A percentile compares a stretch with the other conserved stretches of the same genome.
Evolutionary conservation across 1,140 invertebrate genomes (phyloP).

Genomic region (Steinernema feltiae): DNA sequence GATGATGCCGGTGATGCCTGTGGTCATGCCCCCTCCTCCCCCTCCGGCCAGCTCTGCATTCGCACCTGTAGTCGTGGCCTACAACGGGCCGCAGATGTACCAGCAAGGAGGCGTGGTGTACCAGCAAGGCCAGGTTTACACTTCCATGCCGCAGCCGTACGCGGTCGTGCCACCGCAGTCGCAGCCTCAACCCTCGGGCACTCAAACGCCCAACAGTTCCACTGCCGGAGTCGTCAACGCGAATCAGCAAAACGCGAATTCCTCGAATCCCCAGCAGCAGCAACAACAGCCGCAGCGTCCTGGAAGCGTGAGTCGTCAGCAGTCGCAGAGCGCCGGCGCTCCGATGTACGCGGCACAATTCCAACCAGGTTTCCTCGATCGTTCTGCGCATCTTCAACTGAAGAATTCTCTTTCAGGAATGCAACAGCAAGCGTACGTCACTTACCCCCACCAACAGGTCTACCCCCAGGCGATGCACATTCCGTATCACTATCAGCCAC

Average conservation of each 20-base stretch:
- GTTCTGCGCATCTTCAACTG: neutral
- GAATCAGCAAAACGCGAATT: too few species aligned
- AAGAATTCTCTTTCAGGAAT: neutral
- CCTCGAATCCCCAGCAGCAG: too few species aligned
- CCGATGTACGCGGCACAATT: neutral
- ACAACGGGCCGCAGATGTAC: neutral
- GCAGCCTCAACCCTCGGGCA: neutral
- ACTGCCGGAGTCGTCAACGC: neutral
- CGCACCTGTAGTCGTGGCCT: neutral
- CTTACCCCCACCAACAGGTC: neutral
- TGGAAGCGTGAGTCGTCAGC: neutral
- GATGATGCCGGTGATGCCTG: neutral
- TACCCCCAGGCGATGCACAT: neutral
- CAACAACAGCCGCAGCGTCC: neutral
- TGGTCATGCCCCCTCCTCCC: neutral
- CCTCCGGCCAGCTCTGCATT: too few species aligned
- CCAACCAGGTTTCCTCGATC: neutral
- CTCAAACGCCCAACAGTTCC: neutral
- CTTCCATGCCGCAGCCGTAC: neutral
- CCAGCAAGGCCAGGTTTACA: neutral
- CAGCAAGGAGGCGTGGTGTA: neutral
- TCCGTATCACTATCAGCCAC: neutral
- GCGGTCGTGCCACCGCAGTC: neutral
- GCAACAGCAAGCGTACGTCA: neutral
- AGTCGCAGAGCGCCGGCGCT: neutral